Evolutionary conservation across 2,888 invertebrate genomes (phyloP).

Genomic region (Spodoptera exigua): DNA sequence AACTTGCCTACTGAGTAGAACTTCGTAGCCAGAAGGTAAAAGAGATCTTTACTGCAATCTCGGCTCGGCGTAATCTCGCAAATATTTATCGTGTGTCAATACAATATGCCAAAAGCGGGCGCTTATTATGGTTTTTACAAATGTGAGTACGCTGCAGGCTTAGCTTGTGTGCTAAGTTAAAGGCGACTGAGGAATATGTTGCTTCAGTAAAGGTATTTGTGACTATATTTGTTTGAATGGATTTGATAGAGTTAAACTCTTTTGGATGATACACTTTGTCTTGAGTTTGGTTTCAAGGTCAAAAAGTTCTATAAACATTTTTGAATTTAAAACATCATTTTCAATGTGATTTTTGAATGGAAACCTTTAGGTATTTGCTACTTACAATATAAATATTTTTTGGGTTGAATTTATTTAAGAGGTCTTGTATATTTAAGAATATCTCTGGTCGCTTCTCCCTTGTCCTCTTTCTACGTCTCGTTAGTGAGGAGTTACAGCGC

Average conservation of each 20-base stretch:
- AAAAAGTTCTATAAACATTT: too few species aligned
- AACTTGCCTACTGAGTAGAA: conserved; percentile 63
- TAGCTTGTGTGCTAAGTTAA: conserved; percentile 55
- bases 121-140: conserved; percentile 88
- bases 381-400: too few species aligned
- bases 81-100: conserved; percentile 88
- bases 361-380: too few species aligned
- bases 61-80: conserved; percentile 76
- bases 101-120: conserved; percentile 86
- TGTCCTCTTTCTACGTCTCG: conserved; percentile 69
- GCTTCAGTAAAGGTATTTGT: too few species aligned
- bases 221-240: too few species aligned
- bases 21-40: conserved; percentile 58
- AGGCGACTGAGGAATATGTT: conserved; percentile 17
- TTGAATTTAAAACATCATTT: too few species aligned
- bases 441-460: conserved; percentile 33
- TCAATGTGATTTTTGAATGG: too few species aligned
- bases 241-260: too few species aligned
- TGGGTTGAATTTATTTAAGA: too few species aligned
- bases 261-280: too few species aligned
- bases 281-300: too few species aligned
- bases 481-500: conserved; percentile 86
- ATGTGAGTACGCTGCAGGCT: conserved; percentile 82
- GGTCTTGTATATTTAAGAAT: not conserved
- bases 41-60: conserved; percentile 76